These are phyloP conservation scores for Myodes glareolus DNA, from an alignment of 2,113 vertebrate species.

Conservation along the genomic window DNA sequence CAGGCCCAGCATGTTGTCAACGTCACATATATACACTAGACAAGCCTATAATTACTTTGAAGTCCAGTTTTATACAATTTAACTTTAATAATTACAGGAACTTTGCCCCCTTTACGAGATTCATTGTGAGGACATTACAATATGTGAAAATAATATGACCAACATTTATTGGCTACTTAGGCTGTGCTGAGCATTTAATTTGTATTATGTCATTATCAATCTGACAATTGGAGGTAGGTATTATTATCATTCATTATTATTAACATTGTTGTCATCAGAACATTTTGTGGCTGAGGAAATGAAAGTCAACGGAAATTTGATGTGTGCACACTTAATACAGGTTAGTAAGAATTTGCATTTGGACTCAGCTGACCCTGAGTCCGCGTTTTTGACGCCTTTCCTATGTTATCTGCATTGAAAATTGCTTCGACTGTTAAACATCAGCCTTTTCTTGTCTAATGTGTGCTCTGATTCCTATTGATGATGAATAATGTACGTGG, in stretches of 20 bases:
- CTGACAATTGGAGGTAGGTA: not conserved
- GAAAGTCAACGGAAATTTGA: not conserved
- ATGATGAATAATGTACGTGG: not conserved
- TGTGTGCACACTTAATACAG: not conserved
- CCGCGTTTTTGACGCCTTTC: not conserved
- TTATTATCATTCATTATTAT: not conserved
- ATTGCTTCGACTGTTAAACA: not conserved
- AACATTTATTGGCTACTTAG: not conserved
- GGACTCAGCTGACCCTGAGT: not conserved
- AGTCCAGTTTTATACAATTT: not conserved
- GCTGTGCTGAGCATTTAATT: not conserved
- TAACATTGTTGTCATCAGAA: not conserved
- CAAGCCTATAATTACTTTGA: not conserved
- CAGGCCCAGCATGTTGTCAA: not conserved
- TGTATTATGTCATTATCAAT: not conserved
- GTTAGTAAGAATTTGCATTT: not conserved
- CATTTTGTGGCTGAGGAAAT: not conserved
- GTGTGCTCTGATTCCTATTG: conserved; percentile 18
- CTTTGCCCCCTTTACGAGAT: not conserved
- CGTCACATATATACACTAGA: not conserved
- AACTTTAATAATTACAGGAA: not conserved
- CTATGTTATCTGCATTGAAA: not conserved
- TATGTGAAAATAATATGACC: not conserved
- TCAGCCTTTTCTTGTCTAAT: not conserved
- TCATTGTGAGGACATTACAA: conserved; percentile 31